Evolutionary conservation across 2,113 vertebrate genomes (phyloP), one percentile per base, ranked within the genome.

Genomic region (Chaetodon auriga): DNA sequence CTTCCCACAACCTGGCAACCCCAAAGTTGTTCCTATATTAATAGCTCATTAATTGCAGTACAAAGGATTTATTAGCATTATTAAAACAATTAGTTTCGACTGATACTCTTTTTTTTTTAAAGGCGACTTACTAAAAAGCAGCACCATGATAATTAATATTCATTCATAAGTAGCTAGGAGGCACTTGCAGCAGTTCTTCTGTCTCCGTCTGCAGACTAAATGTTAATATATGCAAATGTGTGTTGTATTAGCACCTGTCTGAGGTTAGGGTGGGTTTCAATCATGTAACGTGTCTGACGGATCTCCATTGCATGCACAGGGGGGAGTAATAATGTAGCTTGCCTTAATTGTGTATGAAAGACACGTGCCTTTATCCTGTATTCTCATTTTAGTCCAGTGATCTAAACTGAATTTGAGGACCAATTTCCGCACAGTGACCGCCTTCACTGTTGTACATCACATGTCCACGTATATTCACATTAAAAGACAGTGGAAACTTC

Each of bases 151-250:
- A 7, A 63, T 63, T 15, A 12, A 43, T 21, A 51, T 35, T 7
- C 16, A 23, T 61, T 19, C 41, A 12, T 35, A 35, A 57, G 9
- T 13, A 49, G 9, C 41, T 11, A 51, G 16, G 21, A 43, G 38
- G 43, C 15, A 41, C 6, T 49, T 23, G 53, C 75, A 48, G 12
- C 7, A 45, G 5, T 53, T 62, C 41, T n/a, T 71, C 4, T 43
- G 13, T 13, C 36, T 35, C 2, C 2, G 18, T 36, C 64, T 75
- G 18, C 55, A 23, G 63, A 69, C 11, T 57, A 76, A 64, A 75
- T 62, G 72, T 70, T 76, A 57, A 74, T 76, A 8, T 64, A 57
- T 76, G 65, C 65, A 70, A 62, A 64, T 45, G 19, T 35, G 35
- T 71, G 53, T 66, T 35, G 13, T 45, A 57, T 77, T 11, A 82